phyloP scores from a whole-genome alignment of 1,140 invertebrate species.

The Cherax quadricarinatus region DNA sequence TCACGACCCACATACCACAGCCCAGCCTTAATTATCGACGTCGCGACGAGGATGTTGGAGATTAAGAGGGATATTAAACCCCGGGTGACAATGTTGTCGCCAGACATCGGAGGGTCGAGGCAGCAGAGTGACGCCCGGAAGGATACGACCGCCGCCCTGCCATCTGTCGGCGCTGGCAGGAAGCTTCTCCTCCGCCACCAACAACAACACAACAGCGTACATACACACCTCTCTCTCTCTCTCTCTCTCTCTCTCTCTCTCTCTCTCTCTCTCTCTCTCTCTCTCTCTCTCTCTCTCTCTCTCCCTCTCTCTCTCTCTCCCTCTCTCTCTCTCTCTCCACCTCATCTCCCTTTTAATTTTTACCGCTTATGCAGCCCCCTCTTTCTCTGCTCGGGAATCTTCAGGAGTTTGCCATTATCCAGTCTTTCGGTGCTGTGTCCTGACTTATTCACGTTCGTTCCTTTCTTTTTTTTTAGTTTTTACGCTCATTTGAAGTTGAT shows the following conservation, averaged over 20 bases:
- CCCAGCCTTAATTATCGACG: not conserved
- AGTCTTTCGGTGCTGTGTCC: no score
- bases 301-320: no score
- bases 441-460: no score
- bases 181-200: not conserved
- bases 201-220: not conserved
- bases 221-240: not conserved
- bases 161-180: not conserved
- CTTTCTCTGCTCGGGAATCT: no score
- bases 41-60: not conserved
- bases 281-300: no score
- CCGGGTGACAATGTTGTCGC: not conserved
- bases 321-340: no score
- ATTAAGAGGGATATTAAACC: conserved; percentile 9
- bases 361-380: no score
- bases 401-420: no score
- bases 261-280: not conserved
- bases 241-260: no score
- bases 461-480: no score
- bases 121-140: not conserved
- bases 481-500: no score
- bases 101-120: not conserved
- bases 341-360: no score
- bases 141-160: not conserved
- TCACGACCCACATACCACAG: not conserved